These are phyloP conservation scores for Mobula hypostoma DNA, from an alignment of 2,113 vertebrate genomes.

Conservation along the genomic window DNA sequence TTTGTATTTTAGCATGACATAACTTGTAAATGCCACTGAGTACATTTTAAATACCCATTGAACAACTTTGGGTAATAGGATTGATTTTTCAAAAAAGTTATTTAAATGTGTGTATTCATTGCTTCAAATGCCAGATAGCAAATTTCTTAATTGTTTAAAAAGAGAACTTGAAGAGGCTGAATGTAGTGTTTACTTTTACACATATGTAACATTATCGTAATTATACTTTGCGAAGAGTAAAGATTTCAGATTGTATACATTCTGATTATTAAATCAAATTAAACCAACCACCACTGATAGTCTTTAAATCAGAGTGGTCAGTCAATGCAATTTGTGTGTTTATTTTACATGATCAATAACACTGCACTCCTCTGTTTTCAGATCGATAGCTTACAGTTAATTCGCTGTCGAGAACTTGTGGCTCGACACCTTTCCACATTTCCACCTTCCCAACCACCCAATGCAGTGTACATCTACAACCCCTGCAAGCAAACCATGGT, in stretches of 20 bases:
- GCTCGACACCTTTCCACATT: constrained; percentile 77
- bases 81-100: too few species aligned
- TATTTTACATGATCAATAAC: neutral
- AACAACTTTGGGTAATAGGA: neutral
- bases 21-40: neutral
- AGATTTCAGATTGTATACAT: too few species aligned
- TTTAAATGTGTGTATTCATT: neutral
- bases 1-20: neutral
- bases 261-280: too few species aligned
- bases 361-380: constrained; percentile 43
- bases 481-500: constrained; percentile 70
- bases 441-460: constrained; percentile 77
- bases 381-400: constrained; percentile 85
- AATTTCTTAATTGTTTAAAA: neutral
- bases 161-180: neutral
- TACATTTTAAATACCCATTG: neutral
- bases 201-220: constrained; percentile 7
- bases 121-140: neutral
- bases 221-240: neutral
- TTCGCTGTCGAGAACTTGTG: constrained; percentile 84
- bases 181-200: neutral
- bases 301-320: neutral
- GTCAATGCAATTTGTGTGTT: neutral
- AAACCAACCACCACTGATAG: neutral
- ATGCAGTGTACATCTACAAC: constrained; percentile 93